Percentiles rank a stretch among this genome's conserved stretches.
Evolutionary conservation across 2,888 invertebrate genomes (phyloP).

Genomic region (Platycnemis pennipes): DNA sequence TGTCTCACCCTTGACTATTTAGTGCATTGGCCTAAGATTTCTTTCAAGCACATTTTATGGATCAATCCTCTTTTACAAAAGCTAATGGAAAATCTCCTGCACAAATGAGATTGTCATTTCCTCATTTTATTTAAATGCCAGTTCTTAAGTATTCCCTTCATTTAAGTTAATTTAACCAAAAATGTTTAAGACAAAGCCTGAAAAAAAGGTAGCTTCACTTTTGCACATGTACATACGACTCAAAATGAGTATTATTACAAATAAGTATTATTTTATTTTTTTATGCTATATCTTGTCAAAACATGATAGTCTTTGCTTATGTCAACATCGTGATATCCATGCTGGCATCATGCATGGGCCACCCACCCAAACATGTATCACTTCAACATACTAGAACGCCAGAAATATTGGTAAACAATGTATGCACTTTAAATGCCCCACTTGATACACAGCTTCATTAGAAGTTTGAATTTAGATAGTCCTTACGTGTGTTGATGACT

Average conservation of each 20-base stretch:
- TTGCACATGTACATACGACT: conserved; percentile 46
- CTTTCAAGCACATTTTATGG: neutral
- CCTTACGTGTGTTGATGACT: neutral
- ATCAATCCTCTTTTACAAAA: neutral
- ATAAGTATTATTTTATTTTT: conserved; percentile 65
- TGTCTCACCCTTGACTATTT: neutral
- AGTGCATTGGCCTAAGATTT: neutral
- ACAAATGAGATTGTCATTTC: neutral
- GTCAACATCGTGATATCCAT: conserved; percentile 45
- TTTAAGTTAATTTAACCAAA: conserved; percentile 39
- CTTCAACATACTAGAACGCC: neutral
- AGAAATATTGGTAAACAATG: neutral
- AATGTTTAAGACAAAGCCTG: neutral
- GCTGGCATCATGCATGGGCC: neutral
- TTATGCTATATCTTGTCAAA: conserved; percentile 41
- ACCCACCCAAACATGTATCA: conserved; percentile 32
- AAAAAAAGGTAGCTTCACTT: neutral
- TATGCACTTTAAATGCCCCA: neutral
- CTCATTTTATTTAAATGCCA: conserved; percentile 42
- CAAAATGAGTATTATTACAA: conserved; percentile 62
- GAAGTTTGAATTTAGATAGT: neutral
- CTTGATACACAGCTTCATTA: neutral
- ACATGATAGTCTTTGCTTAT: conserved; percentile 66
- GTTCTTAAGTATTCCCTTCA: conserved; percentile 46
- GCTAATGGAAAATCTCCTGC: neutral